phyloP scores from a whole-genome alignment of 2,797 vertebrate genomes.

The Neosilurus hyrtlii region DNA sequence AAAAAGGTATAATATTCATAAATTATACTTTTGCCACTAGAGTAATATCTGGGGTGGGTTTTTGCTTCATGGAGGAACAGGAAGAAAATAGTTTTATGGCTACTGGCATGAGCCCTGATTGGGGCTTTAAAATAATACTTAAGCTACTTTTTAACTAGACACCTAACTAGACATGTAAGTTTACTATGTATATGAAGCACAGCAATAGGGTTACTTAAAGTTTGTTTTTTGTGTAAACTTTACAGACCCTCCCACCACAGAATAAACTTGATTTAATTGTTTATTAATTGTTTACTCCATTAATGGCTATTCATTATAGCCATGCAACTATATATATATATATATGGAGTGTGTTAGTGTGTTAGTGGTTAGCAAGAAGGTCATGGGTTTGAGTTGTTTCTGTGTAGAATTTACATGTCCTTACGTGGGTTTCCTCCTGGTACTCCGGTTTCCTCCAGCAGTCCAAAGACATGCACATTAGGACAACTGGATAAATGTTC shows the following conservation, averaged over 20 bases:
- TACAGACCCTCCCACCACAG: background rate
- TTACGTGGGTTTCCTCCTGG: no score
- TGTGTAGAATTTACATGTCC: no score
- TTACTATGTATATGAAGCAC: background rate
- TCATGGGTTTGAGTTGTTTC: no score
- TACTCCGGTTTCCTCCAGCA: no score
- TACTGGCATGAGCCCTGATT: background rate
- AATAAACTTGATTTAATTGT: background rate
- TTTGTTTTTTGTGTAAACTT: background rate
- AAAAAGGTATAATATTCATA: background rate
- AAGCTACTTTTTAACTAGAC: conserved; percentile 14
- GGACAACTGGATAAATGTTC: no score
- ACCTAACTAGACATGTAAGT: background rate
- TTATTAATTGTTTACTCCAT: no score
- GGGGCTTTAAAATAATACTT: conserved; percentile 8
- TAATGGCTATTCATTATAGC: background rate
- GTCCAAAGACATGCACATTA: no score
- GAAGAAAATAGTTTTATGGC: background rate
- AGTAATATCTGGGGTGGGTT: background rate
- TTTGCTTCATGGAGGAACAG: background rate
- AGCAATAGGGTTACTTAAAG: background rate
- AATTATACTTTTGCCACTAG: background rate
- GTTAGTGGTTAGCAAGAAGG: no score
- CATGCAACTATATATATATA: no score
- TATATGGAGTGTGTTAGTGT: no score